Base-by-base conservation (phyloP, 1,140 invertebrate genomes). In the Drosophila rhopaloa region DNA sequence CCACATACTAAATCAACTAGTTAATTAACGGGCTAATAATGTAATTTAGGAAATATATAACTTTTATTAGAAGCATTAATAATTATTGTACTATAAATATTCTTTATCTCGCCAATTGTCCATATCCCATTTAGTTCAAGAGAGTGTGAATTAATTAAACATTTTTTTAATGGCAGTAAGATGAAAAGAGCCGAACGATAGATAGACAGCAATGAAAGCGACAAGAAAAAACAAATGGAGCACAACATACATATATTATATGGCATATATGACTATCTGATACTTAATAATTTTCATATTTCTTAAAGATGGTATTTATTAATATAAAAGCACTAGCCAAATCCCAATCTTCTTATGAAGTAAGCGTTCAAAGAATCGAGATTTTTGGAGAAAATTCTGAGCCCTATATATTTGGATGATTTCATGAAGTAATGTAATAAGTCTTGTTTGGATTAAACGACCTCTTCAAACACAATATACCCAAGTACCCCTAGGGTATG, bases 21-120 rank as follows among this genome's bases (percentile, higher is more conserved):
- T 24, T 44, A 2, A 47, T 43, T 35, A 56, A 32, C 47, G 0
- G 48, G 4, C 2, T 19, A 47, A 74, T 71, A 50, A 62, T 56
- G 27, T 60, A 32, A 72, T 72, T 63, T 38, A 13, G n/a, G 11
- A 71, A 27, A 48, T 11, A 44, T n/a, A 66, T 24, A 44, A 46
- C 29, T 53, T 50, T 63, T 27, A 27, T 37, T 57, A 48, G 32
- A 24, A 59, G 43, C 24, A n/a, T 38, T 47, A 46, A 32, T 54
- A 54, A 54, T 74, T 43, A 65, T 48, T 37, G 32, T 27, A 44
- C 56, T 51, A 55, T 55, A 55, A 76, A 75, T 75, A 46, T 41
- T 66, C 32, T 65, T 65, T 76, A 74, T 54, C 68, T 29, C 40
- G 44, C 11, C 41, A 47, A 58, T 46, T 72, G 60, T 53, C 11